Evolutionary conservation across 1,140 invertebrate genomes (phyloP), one percentile per base, ranked within the genome.

Genomic region (Coelopa frigida): DNA sequence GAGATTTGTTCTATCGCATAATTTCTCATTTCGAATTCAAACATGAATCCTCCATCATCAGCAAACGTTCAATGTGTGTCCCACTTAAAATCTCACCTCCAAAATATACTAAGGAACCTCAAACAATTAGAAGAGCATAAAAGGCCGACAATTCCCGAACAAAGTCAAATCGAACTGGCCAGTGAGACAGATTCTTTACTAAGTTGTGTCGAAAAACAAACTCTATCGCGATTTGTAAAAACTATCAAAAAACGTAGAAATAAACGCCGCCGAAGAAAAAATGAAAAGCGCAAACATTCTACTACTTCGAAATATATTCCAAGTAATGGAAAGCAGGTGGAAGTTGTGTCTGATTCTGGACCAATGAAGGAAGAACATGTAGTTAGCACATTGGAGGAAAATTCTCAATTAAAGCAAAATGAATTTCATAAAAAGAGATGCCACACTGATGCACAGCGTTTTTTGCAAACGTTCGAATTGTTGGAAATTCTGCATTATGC

Each of bases 381-480:
- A n/a, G n/a, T n/a, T n/a, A n/a, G n/a, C n/a, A n/a, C n/a, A n/a
- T n/a, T n/a, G n/a, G n/a, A n/a, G n/a, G n/a, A n/a, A 20, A 43
- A 23, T 43, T 32, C 31, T 15, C 17, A 23, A 5, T 23, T 26
- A 22, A 23, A 22, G 26, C 7, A 44, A 22, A 24, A 23, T 14
- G 22, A 1, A 27, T 26, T 41, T 41, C 29, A 27, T 40, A 17
- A 17, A 26, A 40, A n/a, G n/a, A n/a, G n/a, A n/a, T n/a, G n/a
- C 32, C 38, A 41, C 4, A 32, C 52, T 15, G 54, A 62, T 45
- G 53, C 61, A 6, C 48, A 45, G 7, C 54, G 48, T 2, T 55
- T 61, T 31, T 31, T 66, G 14, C 22, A 49, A 3, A 56, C 46
- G 1, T 57, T 65, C 29, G 54, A 65, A 17, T 50, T 65, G 15